Conservation (phyloP, 2,888 invertebrate species). For the Epinotia demarniana region DNA sequence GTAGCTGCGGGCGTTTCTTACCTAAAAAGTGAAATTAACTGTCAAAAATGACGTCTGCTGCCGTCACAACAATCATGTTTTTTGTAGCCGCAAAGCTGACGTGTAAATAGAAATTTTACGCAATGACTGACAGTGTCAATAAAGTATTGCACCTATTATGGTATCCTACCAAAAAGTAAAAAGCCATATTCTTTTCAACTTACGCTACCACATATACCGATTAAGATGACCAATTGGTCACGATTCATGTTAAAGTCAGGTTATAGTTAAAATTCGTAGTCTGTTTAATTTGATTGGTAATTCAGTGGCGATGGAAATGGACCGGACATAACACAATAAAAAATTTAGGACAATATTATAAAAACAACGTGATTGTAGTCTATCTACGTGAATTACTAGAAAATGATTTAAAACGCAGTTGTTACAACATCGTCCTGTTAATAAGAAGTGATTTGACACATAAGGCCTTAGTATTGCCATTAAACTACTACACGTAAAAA, state of each 20-base stretch:
- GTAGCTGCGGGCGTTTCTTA: conserved; percentile 57
- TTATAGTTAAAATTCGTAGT: neutral
- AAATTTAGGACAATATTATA: conserved; percentile 15
- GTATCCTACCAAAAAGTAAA: neutral
- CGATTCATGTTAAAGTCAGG: neutral
- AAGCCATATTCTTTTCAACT: neutral
- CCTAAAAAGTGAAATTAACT: conserved; percentile 73
- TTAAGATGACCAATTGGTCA: conserved; percentile 9
- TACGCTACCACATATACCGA: too few species aligned
- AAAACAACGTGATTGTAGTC: conserved; percentile 7
- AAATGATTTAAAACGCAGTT: neutral
- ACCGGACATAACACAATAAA: conserved; percentile 6
- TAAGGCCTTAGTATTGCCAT: neutral
- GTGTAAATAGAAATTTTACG: neutral
- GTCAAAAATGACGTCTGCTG: conserved; percentile 51
- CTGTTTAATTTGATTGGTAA: neutral
- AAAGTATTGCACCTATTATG: neutral
- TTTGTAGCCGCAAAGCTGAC: neutral
- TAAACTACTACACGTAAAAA: neutral
- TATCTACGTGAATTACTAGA: neutral
- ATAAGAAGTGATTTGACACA: conserved; percentile 37
- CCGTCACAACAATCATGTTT: neutral
- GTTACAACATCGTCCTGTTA: conserved; percentile 15
- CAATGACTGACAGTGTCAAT: neutral
- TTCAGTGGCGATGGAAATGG: neutral